Percentiles rank a stretch among this genome's conserved stretches.
These are phyloP conservation scores for Dicerorhinus sumatrensis DNA, from an alignment of 2,113 vertebrate species.

Conservation along the genomic window DNA sequence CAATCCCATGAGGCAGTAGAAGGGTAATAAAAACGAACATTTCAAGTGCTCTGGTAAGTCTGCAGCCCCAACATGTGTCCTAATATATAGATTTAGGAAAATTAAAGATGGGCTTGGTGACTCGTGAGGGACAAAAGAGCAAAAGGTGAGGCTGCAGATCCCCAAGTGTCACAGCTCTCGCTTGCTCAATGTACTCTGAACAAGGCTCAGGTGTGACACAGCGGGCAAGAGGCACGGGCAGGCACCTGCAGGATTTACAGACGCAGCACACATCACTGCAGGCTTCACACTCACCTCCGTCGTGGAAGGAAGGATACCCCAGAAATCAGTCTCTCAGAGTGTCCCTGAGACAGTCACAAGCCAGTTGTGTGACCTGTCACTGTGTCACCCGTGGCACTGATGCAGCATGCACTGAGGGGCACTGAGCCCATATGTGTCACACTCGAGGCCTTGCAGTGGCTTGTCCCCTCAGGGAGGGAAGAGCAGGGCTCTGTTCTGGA, in stretches of 20 bases:
- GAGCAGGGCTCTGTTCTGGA: not conserved
- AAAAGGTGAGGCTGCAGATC: not conserved
- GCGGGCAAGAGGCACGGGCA: too few relatives aligned
- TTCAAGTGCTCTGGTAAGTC: too few relatives aligned
- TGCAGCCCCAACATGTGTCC: not conserved
- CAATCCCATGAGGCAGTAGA: not conserved
- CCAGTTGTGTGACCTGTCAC: not conserved
- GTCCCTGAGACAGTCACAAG: too few relatives aligned
- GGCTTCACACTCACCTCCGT: not conserved
- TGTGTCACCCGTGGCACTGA: not conserved
- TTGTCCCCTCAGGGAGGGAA: not conserved
- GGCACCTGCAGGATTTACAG: not conserved
- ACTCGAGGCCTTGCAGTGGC: rapidly evolving
- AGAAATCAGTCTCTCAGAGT: too few relatives aligned
- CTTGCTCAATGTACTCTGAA: too few relatives aligned
- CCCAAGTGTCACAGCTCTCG: not conserved
- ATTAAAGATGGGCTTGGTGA: not conserved
- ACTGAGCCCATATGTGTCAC: not conserved
- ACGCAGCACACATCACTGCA: not conserved
- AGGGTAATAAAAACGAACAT: not conserved
- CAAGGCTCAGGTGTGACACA: too few relatives aligned
- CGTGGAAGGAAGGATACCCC: not conserved
- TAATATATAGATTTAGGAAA: not conserved
- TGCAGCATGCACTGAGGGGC: not conserved
- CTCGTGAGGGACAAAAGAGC: not conserved